Evolutionary conservation across 2,888 invertebrate species (phyloP), one percentile per base, ranked within the genome.

Genomic region (Helicoverpa assulta): DNA sequence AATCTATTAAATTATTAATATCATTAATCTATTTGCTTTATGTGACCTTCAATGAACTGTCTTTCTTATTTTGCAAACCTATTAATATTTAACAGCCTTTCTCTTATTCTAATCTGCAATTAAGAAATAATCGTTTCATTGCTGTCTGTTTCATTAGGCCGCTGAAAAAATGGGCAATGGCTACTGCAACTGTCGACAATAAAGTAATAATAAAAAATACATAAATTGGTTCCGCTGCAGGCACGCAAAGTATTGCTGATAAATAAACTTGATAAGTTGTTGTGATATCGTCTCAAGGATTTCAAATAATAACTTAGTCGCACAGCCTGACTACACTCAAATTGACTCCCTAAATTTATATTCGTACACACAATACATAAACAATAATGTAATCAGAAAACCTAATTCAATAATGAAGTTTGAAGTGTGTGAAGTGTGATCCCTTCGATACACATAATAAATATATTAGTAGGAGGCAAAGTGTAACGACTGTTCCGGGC

Each of bases 181-280:
- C 19, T 21, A 55, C 58, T 68, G 69, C 58, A 53, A 56, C 62
- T 57, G 64, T 26, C 16, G 52, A 37, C 52, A 64, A 51, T 51
- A 8, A 54, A 64, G 52, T 37, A 56, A 53, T 55, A 61, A 40
- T 40, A 10, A 40, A 68, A 73, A 71, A 59, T 61, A 68, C 68
- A 62, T 61, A 68, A 68, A 69, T 71, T 66, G 18, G 76, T 66
- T 69, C 43, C 64, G 54, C 69, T 71, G 58, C 56, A 66, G 71
- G 65, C 73, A 79, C 70, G 81, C 82, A 80, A 81, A 33, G 55
- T 60, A 50, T 37, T 50, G 37, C 40, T 67, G 33, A 61, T 37
- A 52, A 60, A 18, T 33, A 53, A 68, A 68, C 16, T 12, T n/a
- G 14, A 43, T 61, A 40, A 50, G 62, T 69, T 47, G 55, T 64